These are phyloP conservation scores for Passer montanus DNA, from an alignment of 2,113 vertebrate species.

Conservation along the genomic window DNA sequence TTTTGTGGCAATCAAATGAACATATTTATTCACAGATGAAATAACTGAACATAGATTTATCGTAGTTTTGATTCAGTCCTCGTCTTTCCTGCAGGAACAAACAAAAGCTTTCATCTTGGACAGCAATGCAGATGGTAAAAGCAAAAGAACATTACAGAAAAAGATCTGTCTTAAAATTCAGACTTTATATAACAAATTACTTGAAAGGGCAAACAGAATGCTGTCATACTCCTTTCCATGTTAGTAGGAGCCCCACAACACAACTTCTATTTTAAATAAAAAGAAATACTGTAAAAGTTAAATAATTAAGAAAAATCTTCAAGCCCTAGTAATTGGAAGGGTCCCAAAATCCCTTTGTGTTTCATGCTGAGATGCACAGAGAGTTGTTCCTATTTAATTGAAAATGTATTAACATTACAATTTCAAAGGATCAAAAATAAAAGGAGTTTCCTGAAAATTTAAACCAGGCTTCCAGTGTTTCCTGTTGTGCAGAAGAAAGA, in stretches of 20 bases:
- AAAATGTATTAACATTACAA: conserved; percentile 63
- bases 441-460: conserved; percentile 64
- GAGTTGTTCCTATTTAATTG: conserved; percentile 63
- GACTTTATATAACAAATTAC: not conserved
- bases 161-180: not conserved
- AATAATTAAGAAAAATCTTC: conserved; percentile 55
- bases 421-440: conserved; percentile 67
- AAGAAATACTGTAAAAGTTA: conserved; percentile 30
- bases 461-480: conserved; percentile 51
- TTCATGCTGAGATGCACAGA: conserved; percentile 47
- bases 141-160: not conserved
- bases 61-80: not conserved
- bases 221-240: not conserved
- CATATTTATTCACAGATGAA: conserved; percentile 11
- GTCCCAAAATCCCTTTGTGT: conserved; percentile 53
- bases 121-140: conserved; percentile 4
- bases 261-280: conserved; percentile 27
- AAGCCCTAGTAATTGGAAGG: conserved; percentile 38
- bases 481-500: conserved; percentile 61
- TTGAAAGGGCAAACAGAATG: not conserved
- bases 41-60: not conserved
- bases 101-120: not conserved
- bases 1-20: not conserved
- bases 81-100: not conserved
- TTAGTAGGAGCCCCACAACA: not conserved